Conservation (phyloP, 35 echinoderm and acorn worm species). For the Holothuria glaberrima region DNA sequence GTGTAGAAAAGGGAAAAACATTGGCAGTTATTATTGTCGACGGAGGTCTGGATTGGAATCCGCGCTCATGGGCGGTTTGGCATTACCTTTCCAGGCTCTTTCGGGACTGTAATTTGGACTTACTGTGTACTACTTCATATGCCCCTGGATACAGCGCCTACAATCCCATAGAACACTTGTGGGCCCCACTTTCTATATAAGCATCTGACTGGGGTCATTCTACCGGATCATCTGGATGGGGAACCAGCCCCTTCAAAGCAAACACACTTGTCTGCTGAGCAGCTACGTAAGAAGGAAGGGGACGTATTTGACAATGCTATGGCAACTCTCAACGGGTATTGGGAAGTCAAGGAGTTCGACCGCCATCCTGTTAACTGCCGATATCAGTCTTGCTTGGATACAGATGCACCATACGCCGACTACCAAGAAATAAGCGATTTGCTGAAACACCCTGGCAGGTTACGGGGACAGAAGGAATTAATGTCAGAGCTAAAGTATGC, state of each 20-base stretch:
- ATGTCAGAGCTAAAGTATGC: neutral
- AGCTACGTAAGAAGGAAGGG: slow-evolving; percentile 22
- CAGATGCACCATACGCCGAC: slow-evolving; percentile 1
- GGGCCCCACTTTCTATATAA: slow-evolving; percentile 65
- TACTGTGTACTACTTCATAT: slow-evolving; percentile 29
- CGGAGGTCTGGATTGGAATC: slow-evolving; percentile 60
- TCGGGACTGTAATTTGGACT: slow-evolving; percentile 48
- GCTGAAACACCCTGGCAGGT: neutral
- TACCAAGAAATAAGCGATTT: neutral
- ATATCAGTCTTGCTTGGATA: slow-evolving; percentile 8
- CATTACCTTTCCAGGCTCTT: slow-evolving; percentile 41
- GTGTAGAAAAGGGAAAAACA: neutral
- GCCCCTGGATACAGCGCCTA: slow-evolving; percentile 56
- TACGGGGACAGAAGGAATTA: neutral
- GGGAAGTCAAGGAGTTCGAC: slow-evolving; percentile 38
- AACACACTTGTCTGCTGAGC: neutral
- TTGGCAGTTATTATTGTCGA: slow-evolving; percentile 23
- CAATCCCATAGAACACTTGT: slow-evolving; percentile 67
- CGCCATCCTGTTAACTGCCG: slow-evolving; percentile 13
- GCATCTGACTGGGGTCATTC: slow-evolving; percentile 35
- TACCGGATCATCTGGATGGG: slow-evolving; percentile 36
- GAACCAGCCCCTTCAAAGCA: slow-evolving; percentile 44
- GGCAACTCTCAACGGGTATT: slow-evolving; percentile 14
- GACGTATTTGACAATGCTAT: slow-evolving; percentile 54
- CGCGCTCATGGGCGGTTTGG: slow-evolving; percentile 32